Percentiles rank a stretch among this genome's conserved stretches.
Evolutionary conservation across 2,797 vertebrate genomes (phyloP).

Genomic region (Schizopygopsis malacanthus): DNA sequence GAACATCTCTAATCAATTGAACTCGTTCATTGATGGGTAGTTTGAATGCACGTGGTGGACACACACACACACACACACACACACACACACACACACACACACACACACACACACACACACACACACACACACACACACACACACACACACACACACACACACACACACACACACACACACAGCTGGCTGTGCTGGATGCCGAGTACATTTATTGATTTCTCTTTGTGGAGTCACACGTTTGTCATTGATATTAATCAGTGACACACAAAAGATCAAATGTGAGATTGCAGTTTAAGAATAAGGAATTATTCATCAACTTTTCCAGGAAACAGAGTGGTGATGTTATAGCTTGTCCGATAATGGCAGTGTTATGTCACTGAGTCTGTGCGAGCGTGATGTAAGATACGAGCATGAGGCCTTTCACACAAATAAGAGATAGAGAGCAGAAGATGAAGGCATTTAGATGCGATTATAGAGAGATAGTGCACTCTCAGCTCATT

Average conservation of each 20-base stretch:
- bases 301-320: neutral
- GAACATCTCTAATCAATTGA: slow-evolving; percentile 15
- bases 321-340: neutral
- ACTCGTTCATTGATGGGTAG: neutral
- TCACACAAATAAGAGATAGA: neutral
- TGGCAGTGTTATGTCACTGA: neutral
- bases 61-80: neutral
- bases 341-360: neutral
- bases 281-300: neutral
- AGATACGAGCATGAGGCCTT: neutral
- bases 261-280: neutral
- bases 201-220: slow-evolving; percentile 10
- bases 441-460: slow-evolving; percentile 37
- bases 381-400: neutral
- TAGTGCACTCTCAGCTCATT: slow-evolving; percentile 34
- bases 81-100: neutral
- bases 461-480: slow-evolving; percentile 41
- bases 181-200: neutral
- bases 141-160: neutral
- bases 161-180: neutral
- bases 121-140: neutral
- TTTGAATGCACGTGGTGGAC: neutral
- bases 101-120: neutral
- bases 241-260: slow-evolving; percentile 7
- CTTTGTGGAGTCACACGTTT: neutral